These are phyloP conservation scores for Selene dorsalis DNA, from an alignment of 2,797 vertebrate species.

Conservation along the genomic window DNA sequence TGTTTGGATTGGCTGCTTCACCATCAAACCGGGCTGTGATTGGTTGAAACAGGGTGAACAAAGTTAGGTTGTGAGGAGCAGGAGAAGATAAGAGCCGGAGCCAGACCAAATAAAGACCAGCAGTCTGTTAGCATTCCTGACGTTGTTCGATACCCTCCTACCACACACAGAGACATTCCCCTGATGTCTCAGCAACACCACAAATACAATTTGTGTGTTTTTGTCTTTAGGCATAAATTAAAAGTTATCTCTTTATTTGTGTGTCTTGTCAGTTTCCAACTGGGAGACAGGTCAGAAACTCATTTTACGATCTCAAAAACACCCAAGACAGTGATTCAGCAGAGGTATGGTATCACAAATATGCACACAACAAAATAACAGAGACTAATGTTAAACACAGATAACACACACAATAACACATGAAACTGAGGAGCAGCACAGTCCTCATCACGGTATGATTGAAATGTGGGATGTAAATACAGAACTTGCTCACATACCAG, in stretches of 20 bases:
- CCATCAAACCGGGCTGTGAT: conserved; percentile 32
- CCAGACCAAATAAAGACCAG: conserved; percentile 80
- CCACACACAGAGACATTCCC: conserved; percentile 67
- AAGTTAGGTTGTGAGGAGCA: conserved; percentile 46
- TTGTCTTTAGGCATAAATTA: not conserved
- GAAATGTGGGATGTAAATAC: conserved; percentile 17
- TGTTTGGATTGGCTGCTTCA: conserved; percentile 32
- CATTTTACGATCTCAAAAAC: not conserved
- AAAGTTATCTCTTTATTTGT: not conserved
- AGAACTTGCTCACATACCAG: not conserved
- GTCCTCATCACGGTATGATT: not conserved
- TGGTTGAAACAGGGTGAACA: conserved; percentile 29
- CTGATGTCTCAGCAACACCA: conserved; percentile 27
- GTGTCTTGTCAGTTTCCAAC: not conserved
- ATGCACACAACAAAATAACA: conserved; percentile 35
- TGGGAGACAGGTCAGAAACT: not conserved
- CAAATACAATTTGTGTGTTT: conserved; percentile 5
- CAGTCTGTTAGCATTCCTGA: conserved; percentile 80
- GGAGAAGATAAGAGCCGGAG: conserved; percentile 85
- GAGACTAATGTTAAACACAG: conserved; percentile 46
- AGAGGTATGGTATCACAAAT: conserved; percentile 41
- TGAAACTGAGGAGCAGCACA: not conserved
- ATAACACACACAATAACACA: conserved; percentile 39
- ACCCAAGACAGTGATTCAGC: not conserved
- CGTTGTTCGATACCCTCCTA: conserved; percentile 62